These are phyloP conservation scores for Lytechinus pictus DNA, from an alignment of 35 echinoderm and acorn worm genomes.

Conservation along the genomic window DNA sequence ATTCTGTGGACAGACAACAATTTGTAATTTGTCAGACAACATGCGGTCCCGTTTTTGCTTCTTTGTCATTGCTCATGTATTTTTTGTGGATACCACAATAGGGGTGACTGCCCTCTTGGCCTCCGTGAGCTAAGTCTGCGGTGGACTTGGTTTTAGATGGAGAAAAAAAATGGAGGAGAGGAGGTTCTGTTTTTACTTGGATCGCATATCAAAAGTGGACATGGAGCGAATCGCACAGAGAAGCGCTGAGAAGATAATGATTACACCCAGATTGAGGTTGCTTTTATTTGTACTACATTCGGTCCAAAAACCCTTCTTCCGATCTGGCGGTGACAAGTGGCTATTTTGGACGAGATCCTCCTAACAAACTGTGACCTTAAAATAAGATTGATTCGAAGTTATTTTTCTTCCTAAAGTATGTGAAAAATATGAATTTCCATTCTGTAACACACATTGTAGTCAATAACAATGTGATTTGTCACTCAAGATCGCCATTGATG, in stretches of 20 bases:
- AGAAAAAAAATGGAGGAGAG: not conserved
- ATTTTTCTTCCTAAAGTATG: too few species aligned
- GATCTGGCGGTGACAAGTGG: not conserved
- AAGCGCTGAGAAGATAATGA: not conserved
- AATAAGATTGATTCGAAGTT: not conserved
- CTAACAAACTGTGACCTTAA: not conserved
- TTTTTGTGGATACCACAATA: not conserved
- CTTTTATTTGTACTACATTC: not conserved
- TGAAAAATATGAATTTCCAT: too few species aligned
- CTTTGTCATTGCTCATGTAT: not conserved
- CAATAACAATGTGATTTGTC: not conserved
- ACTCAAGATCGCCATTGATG: not conserved
- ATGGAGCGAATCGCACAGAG: not conserved
- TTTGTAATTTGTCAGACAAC: conserved; percentile 15
- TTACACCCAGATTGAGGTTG: not conserved
- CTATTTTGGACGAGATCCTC: not conserved
- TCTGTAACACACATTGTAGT: too few species aligned
- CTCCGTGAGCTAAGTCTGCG: not conserved
- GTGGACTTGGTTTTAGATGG: not conserved
- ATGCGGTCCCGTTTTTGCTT: conserved; percentile 8
- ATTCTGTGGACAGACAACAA: not conserved
- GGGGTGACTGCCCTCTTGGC: conserved; percentile 36
- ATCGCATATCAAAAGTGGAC: conserved; percentile 24
- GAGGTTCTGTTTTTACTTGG: not conserved
- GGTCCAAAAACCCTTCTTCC: not conserved